phyloP scores from a whole-genome alignment of 2,888 invertebrate species.

The Xylocampa areola region DNA sequence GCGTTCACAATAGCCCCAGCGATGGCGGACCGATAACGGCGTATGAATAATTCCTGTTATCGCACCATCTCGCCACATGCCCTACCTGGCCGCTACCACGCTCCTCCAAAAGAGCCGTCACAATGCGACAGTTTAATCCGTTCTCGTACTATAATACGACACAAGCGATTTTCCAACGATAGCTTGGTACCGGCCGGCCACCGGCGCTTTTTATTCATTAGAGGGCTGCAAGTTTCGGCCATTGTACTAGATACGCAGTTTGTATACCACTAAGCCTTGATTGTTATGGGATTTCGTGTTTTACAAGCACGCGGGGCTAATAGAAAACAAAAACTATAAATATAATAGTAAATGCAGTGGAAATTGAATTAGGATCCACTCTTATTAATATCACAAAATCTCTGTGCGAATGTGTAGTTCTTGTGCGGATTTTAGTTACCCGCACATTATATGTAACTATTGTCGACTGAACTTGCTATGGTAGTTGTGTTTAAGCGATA shows the following conservation, averaged over 20 bases:
- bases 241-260: constrained; percentile 84
- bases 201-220: constrained; percentile 86
- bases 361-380: constrained; percentile 72
- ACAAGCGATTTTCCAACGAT: constrained; percentile 55
- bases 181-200: constrained; percentile 77
- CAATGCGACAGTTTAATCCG: constrained; percentile 66
- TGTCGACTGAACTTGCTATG: too few relatives aligned
- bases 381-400: constrained; percentile 58
- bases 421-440: constrained; percentile 3
- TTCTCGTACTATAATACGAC: constrained; percentile 55
- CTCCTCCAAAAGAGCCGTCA: constrained; percentile 69
- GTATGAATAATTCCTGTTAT: constrained; percentile 90
- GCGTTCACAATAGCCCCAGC: constrained; percentile 85
- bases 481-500: too few relatives aligned
- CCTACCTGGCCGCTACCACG: constrained; percentile 87
- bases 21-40: constrained; percentile 88
- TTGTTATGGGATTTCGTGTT: constrained; percentile 83
- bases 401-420: constrained; percentile 13
- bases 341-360: constrained; percentile 68
- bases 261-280: constrained; percentile 83
- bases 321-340: constrained; percentile 77
- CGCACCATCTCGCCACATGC: constrained; percentile 89
- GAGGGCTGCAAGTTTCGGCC: constrained; percentile 84
- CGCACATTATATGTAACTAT: too few relatives aligned
- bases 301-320: constrained; percentile 73